phyloP scores from a whole-genome alignment of 1,140 invertebrate genomes.

The Xylocopa sonorina region DNA sequence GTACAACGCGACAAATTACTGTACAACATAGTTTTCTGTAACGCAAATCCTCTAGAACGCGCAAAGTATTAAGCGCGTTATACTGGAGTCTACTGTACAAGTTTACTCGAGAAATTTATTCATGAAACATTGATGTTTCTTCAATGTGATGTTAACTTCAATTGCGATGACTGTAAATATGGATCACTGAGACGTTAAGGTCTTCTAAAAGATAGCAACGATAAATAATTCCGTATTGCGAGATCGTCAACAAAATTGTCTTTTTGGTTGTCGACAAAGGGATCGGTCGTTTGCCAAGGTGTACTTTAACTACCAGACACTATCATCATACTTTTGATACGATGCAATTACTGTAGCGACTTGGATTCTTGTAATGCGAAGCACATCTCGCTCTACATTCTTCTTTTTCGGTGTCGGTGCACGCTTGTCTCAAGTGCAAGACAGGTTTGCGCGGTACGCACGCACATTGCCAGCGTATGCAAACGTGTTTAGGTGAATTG shows the following conservation, averaged over 20 bases:
- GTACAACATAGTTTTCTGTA: no score
- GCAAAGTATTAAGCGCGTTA: no score
- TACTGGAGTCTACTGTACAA: no score
- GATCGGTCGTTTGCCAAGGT: not conserved
- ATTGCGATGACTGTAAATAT: not conserved
- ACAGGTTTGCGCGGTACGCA: slow-evolving; percentile 31
- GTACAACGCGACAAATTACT: no score
- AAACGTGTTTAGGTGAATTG: not conserved
- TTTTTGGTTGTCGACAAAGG: not conserved
- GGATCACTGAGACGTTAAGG: not conserved
- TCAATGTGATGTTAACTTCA: no score
- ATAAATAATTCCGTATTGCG: no score
- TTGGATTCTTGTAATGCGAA: not conserved
- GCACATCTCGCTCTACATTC: slow-evolving; percentile 23
- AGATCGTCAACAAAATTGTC: no score
- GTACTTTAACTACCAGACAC: no score
- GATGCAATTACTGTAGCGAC: slow-evolving; percentile 1
- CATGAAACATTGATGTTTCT: no score
- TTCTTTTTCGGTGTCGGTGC: slow-evolving; percentile 15
- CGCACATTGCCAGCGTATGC: not conserved
- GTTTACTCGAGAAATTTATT: no score
- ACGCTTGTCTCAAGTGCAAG: slow-evolving; percentile 17
- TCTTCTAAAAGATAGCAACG: no score
- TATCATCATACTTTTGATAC: not conserved
- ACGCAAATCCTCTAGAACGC: no score